Evolutionary conservation across 1,140 invertebrate genomes (phyloP).

Genomic region (Drosophila arizonae): DNA sequence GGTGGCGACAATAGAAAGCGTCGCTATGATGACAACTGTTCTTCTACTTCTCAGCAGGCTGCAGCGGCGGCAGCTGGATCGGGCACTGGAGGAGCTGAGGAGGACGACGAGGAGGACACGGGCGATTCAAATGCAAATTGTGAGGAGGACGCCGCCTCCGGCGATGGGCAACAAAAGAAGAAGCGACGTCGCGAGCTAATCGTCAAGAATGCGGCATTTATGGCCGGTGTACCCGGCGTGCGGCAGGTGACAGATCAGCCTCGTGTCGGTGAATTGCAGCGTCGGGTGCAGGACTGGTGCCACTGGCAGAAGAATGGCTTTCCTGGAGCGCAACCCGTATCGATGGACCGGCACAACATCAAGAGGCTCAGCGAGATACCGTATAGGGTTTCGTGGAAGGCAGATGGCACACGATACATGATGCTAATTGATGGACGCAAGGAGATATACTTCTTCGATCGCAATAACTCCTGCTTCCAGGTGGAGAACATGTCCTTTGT

Average conservation of each 20-base stretch:
- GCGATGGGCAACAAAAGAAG: constrained; percentile 36
- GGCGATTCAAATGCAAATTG: constrained; percentile 34
- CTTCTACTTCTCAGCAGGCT: constrained; percentile 57
- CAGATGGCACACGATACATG: constrained; percentile 98
- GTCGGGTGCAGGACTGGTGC: constrained; percentile 91
- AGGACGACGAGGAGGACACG: constrained; percentile 46
- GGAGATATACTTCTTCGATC: constrained; percentile 96
- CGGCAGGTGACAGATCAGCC: constrained; percentile 83
- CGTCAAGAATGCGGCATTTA: constrained; percentile 87
- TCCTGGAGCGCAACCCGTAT: constrained; percentile 98
- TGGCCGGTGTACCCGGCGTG: constrained; percentile 92
- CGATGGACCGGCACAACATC: constrained; percentile 95
- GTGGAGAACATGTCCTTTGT: constrained; percentile 92
- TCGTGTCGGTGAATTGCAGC: constrained; percentile 88
- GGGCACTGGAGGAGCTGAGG: constrained; percentile 15
- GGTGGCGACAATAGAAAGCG: constrained; percentile 36
- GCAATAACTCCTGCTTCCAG: constrained; percentile 97
- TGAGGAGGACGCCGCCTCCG: constrained; percentile 63
- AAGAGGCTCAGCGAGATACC: constrained; percentile 89
- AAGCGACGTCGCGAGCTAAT: constrained; percentile 82
- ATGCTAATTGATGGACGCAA: constrained; percentile 95
- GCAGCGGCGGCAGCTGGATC: constrained; percentile 25
- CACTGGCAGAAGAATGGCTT: constrained; percentile 92
- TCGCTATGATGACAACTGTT: constrained; percentile 41
- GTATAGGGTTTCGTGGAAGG: constrained; percentile 99